phyloP scores from a whole-genome alignment of 2,113 vertebrate genomes.

The Shinisaurus crocodilurus region DNA sequence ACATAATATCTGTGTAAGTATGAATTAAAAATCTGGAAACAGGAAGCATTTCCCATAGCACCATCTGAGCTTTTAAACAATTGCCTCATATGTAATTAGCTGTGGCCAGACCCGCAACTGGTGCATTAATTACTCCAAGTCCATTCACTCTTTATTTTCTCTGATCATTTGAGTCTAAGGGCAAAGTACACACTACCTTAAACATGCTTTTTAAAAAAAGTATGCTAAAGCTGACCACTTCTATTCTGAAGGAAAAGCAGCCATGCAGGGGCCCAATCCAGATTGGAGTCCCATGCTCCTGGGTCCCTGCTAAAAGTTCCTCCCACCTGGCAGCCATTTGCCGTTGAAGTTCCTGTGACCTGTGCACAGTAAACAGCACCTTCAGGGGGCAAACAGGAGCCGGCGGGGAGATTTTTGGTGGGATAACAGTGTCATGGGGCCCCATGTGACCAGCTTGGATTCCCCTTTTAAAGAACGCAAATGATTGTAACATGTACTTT shows the following conservation, averaged over 20 bases:
- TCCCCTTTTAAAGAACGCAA: background rate
- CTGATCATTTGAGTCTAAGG: background rate
- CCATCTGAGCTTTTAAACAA: background rate
- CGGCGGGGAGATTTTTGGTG: too few relatives aligned
- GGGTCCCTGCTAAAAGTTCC: too few relatives aligned
- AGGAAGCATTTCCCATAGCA: constrained; percentile 31
- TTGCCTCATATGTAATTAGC: background rate
- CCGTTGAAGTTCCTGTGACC: too few relatives aligned
- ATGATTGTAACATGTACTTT: background rate
- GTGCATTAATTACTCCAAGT: constrained; percentile 18
- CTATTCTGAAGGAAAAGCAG: background rate
- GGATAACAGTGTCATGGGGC: too few relatives aligned
- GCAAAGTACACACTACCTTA: background rate
- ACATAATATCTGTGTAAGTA: background rate
- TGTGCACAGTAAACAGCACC: too few relatives aligned
- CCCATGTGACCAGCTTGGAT: too few relatives aligned
- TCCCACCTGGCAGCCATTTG: too few relatives aligned
- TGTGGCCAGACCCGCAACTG: constrained; percentile 31
- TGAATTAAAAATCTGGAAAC: constrained; percentile 42
- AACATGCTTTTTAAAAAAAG: background rate
- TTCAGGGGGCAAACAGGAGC: too few relatives aligned
- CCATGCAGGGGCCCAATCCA: background rate
- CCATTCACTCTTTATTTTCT: background rate
- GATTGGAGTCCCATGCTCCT: too few relatives aligned
- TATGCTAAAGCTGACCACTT: background rate